A percentile compares a stretch with the other conserved stretches of the same genome.
These are phyloP conservation scores for Gadopsis bispinosus DNA, from an alignment of 2,797 vertebrate genomes.

Conservation along the genomic window DNA sequence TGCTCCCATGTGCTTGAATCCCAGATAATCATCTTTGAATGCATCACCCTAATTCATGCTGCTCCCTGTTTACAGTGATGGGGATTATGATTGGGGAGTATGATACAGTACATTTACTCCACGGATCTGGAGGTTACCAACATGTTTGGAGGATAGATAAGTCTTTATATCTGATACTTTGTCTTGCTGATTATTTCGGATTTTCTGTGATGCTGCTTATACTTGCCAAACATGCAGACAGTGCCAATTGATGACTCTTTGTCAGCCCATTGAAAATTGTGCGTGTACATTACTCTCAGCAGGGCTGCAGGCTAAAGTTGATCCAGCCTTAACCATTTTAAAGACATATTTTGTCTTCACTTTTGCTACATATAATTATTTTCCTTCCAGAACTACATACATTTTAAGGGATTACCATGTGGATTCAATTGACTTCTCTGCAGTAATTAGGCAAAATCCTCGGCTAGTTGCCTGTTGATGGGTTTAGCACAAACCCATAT, in stretches of 20 bases:
- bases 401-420: slow-evolving; percentile 34
- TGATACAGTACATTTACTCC: slow-evolving; percentile 42
- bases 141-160: slow-evolving; percentile 19
- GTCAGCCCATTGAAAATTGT: neutral
- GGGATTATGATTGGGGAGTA: slow-evolving; percentile 36
- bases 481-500: slow-evolving; percentile 36
- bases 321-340: slow-evolving; percentile 14
- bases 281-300: neutral
- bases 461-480: neutral
- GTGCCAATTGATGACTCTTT: slow-evolving; percentile 17
- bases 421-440: neutral
- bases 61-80: slow-evolving; percentile 51
- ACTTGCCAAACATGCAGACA: slow-evolving; percentile 7
- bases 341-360: neutral
- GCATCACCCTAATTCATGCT: slow-evolving; percentile 48
- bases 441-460: slow-evolving; percentile 27
- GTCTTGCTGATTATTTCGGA: slow-evolving; percentile 28
- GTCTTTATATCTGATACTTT: slow-evolving; percentile 25
- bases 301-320: slow-evolving; percentile 1
- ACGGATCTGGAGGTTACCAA: slow-evolving; percentile 24
- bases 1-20: slow-evolving; percentile 17
- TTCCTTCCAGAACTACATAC: neutral
- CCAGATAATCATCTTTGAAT: slow-evolving; percentile 53
- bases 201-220: slow-evolving; percentile 13
- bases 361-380: slow-evolving; percentile 12